Percentiles rank a stretch among this genome's conserved stretches.
phyloP scores from a whole-genome alignment of 1,140 invertebrate species.

The Branchinecta lindahli region DNA sequence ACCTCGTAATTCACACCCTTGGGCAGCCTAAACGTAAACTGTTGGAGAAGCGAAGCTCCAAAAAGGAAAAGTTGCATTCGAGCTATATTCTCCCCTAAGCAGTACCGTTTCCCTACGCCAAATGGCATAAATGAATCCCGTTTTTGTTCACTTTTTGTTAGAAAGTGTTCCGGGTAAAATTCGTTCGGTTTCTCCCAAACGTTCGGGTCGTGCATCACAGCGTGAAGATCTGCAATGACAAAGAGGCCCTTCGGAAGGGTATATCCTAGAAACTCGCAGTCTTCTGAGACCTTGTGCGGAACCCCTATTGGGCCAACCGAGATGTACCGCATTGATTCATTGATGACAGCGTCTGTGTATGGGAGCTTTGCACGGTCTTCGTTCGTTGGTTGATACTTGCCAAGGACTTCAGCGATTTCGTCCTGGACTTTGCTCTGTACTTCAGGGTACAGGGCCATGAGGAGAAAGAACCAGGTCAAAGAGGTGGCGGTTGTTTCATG shows the following conservation, averaged over 20 bases:
- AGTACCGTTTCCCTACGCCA: conserved; percentile 26
- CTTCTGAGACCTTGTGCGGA: conserved; percentile 19
- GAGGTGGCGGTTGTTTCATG: conserved; percentile 64
- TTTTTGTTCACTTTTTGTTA: conserved; percentile 27
- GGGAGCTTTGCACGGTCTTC: conserved; percentile 53
- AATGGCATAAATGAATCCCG: conserved; percentile 16
- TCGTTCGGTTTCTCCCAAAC: conserved; percentile 28
- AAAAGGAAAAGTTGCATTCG: conserved; percentile 34
- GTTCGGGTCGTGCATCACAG: conserved; percentile 25
- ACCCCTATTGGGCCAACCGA: conserved; percentile 21
- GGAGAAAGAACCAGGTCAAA: conserved; percentile 56
- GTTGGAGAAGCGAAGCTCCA: conserved; percentile 30
- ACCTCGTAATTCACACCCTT: too few relatives aligned
- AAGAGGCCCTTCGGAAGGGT: conserved; percentile 29
- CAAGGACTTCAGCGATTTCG: conserved; percentile 61
- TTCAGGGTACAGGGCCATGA: conserved; percentile 55
- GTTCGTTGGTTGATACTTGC: conserved; percentile 46
- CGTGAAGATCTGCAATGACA: conserved; percentile 29
- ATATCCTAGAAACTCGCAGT: conserved; percentile 25
- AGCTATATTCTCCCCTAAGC: conserved; percentile 34
- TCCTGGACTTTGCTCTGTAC: conserved; percentile 58
- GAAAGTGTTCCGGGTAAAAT: conserved; percentile 30
- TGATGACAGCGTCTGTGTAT: conserved; percentile 26
- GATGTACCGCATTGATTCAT: conserved; percentile 22
- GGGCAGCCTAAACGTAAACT: conserved; percentile 33